These are phyloP conservation scores for Diorhabda carinulata DNA, from an alignment of 1,140 invertebrate species.

Conservation along the genomic window DNA sequence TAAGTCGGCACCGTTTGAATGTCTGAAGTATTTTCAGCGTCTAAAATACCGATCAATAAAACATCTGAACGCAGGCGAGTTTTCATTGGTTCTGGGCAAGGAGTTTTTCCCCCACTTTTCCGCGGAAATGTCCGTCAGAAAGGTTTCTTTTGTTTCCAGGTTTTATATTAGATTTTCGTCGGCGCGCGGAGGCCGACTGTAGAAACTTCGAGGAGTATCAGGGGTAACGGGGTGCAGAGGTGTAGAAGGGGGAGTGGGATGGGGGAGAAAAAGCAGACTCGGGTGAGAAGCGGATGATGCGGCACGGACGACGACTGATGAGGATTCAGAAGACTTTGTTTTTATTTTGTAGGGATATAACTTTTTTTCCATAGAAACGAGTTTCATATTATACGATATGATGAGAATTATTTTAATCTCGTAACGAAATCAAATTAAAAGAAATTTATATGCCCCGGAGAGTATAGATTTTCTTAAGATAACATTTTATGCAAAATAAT, in stretches of 20 bases:
- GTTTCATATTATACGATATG: neutral
- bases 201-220: slow-evolving; percentile 18
- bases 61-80: slow-evolving; percentile 40
- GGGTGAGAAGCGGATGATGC: slow-evolving; percentile 12
- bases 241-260: neutral
- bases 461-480: no score
- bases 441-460: no score
- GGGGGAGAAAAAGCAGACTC: slow-evolving; percentile 17
- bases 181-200: slow-evolving; percentile 18
- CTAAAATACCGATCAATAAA: slow-evolving; percentile 41
- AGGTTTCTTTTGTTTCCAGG: slow-evolving; percentile 41
- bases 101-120: slow-evolving; percentile 42
- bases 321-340: neutral
- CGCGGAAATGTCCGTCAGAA: slow-evolving; percentile 42
- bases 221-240: neutral
- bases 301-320: slow-evolving; percentile 9
- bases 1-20: slow-evolving; percentile 28
- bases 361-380: neutral
- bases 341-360: neutral
- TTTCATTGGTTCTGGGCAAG: slow-evolving; percentile 39
- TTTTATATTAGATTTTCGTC: slow-evolving; percentile 40
- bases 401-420: slow-evolving; percentile 1
- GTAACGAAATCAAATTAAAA: neutral
- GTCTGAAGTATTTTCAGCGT: slow-evolving; percentile 38
- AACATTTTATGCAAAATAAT: no score